Base-by-base conservation (phyloP, 2,888 invertebrate species). In the Parnassius glacialis region DNA sequence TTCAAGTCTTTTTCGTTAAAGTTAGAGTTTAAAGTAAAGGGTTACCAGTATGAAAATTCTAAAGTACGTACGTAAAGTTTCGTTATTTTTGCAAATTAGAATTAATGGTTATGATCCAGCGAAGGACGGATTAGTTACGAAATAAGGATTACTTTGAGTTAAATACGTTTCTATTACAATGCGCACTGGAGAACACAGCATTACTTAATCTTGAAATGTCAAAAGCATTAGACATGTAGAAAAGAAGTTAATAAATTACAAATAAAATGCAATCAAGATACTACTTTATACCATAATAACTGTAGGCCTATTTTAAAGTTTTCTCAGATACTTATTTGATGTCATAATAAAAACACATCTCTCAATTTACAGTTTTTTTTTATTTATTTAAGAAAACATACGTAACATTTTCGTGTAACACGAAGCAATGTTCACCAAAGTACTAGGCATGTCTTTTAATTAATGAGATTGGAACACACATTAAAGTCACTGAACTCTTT, bases 401-500 rank as follows among this genome's bases (percentile, higher is more conserved):
- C 20, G 20, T 20, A 20, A 20, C 20, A 20, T 20, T 1, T 20
- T 20, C 20, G 2, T 20, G 20, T 20, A 20, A 20, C 0, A 34
- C 34, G 34, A 34, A 34, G 34, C 7, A 5, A 7, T 7, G 25
- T 25, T 25, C 25, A 34, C 7, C 34, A 34, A 34, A 34, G 34
- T 34, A 34, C 34, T 34, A 34, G 34, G 5, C 34, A 34, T 11
- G 43, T 45, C 12, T 45, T 45, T n/a, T 11, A 7, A 45, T 45
- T 45, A 12, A 45, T 45, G 45, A 45, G 45, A 45, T 45, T 3
- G n/a, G 45, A 45, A 45, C n/a, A 9, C 11, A 10, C 5, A 3
- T 3, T 10, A 13, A 58, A 64, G 67, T 67, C 64, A 63, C 48
- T 68, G 65, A 68, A 68, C 69, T 67, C 41, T 62, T 65, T 65